Base-by-base conservation (phyloP, 2,888 invertebrate species). In the Dasysyrphus tricinctus region DNA sequence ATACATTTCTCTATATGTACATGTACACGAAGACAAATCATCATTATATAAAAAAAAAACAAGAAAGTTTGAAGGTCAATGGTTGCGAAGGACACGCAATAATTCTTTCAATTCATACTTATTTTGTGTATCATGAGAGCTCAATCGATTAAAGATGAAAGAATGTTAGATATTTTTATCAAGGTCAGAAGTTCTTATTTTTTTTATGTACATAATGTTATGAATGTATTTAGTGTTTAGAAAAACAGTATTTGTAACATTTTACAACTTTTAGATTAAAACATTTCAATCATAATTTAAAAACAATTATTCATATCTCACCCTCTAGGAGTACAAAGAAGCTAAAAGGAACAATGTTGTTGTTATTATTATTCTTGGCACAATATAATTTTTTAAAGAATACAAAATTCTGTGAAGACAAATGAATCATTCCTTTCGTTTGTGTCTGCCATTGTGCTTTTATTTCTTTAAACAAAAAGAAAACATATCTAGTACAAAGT, bases 331-430 rank as follows among this genome's bases (percentile, higher is more conserved):
- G 6, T 9, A 69, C 69, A 69, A 69, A 54, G 54, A 54, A 49
- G 37, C 44, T 67, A 34, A 37, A 49, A 49, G 49, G 5, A 57
- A 24, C 8, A 69, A 12, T 34, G 2, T 51, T 69, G 49, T 69
- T 34, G 2, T 51, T 69, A 37, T 69, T 69, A 8, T 67, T 39
- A 19, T 54, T 69, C 69, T 69, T 69, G 69, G 69, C 24, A 69
- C 54, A 69, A 39, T 51, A 39, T 39, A n/a, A 29, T 24, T 44
- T n/a, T 49, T 49, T 6, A 37, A 59, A 39, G 32, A 63, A 47
- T 49, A 12, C 9, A 47, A 16, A n/a, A 44, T 49, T 42, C 39
- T 54, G 2, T 54, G n/a, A 54, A 69, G n/a, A 11, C 11, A 5
- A 54, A 69, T 69, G 69, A 69, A 42, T 69, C 69, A 69, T 39